Evolutionary conservation across 2,888 invertebrate species (phyloP).

Genomic region (Hyposoter didymator): DNA sequence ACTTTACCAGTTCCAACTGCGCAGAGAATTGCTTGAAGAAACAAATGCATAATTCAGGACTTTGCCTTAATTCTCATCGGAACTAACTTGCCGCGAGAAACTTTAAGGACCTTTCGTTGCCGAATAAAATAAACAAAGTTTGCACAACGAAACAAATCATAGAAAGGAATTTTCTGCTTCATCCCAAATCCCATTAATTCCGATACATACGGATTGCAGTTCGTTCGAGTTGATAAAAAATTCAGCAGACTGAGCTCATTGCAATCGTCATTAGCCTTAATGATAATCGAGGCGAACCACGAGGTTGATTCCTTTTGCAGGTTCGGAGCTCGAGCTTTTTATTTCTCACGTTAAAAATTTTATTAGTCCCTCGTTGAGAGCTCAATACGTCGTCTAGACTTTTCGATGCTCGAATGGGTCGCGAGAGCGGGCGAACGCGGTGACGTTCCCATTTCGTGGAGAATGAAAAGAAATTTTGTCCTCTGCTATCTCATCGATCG

Average conservation of each 20-base stretch:
- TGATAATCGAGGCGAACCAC: background rate
- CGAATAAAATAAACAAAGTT: background rate
- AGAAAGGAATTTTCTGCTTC: background rate
- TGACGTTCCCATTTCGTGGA: background rate
- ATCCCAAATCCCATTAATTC: background rate
- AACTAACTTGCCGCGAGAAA: background rate
- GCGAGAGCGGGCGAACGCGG: background rate
- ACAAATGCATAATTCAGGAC: conserved; percentile 4
- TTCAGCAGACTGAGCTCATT: background rate
- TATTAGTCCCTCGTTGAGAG: background rate
- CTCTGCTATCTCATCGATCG: background rate
- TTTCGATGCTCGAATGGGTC: background rate
- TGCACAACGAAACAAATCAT: background rate
- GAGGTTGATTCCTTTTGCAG: background rate
- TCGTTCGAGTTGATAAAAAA: background rate
- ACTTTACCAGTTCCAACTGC: background rate
- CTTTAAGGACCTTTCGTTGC: background rate
- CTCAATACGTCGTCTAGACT: conserved; percentile 1
- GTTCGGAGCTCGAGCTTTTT: background rate
- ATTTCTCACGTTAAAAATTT: background rate
- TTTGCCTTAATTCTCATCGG: background rate
- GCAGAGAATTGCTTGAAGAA: background rate
- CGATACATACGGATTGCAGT: background rate
- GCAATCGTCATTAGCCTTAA: background rate
- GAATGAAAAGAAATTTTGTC: background rate